phyloP scores from a whole-genome alignment of 23 tunicate species.

The Clavelina lepadiformis region DNA sequence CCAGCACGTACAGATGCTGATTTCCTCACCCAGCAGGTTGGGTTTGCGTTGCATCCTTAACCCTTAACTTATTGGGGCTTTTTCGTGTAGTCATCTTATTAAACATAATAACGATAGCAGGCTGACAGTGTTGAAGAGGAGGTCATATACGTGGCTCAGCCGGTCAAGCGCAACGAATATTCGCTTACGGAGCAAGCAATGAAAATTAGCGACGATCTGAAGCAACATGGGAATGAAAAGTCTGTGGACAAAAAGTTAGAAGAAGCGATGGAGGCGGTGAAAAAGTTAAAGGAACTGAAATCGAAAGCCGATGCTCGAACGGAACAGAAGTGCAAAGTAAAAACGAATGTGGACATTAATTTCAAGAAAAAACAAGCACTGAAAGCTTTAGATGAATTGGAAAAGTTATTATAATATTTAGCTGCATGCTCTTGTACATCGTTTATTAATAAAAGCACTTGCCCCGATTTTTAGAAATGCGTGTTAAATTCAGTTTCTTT shows the following conservation, averaged over 20 bases:
- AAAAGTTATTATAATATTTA: slow-evolving; percentile 19
- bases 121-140: background rate
- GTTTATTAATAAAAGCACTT: too few relatives aligned
- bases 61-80: background rate
- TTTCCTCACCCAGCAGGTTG: background rate
- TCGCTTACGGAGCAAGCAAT: slow-evolving; percentile 20
- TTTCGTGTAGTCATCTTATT: background rate
- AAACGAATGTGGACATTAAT: background rate
- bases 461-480: too few relatives aligned
- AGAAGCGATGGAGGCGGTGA: slow-evolving; percentile 6
- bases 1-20: background rate
- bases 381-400: slow-evolving; percentile 49
- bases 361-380: slow-evolving; percentile 23
- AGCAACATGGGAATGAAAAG: background rate
- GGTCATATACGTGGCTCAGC: slow-evolving; percentile 32
- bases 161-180: slow-evolving; percentile 6
- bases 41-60: background rate
- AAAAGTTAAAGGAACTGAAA: slow-evolving; percentile 12
- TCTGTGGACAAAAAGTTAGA: slow-evolving; percentile 15
- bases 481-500: too few relatives aligned
- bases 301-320: slow-evolving; percentile 9
- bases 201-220: slow-evolving; percentile 17
- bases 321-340: slow-evolving; percentile 5
- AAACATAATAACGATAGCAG: background rate
- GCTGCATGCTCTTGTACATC: too few relatives aligned